Base-by-base conservation (phyloP, 1,140 invertebrate species). In the Pinna nobilis region DNA sequence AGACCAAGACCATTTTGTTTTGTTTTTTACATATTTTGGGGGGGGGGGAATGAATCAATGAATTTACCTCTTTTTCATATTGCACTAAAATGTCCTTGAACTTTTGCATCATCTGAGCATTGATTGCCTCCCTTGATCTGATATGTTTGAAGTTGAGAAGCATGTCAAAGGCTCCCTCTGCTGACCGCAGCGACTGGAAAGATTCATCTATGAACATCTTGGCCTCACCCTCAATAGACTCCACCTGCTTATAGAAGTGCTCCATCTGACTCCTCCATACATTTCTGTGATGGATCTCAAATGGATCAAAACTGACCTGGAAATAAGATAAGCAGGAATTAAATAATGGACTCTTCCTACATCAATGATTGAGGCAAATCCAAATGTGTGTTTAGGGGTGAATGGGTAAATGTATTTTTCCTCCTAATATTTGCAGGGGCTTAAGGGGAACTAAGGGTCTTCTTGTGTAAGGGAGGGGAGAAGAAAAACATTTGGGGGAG, bases 61-160 rank as follows among this genome's bases (percentile, higher is more conserved):
- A 53, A 89, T 65, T 90, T 28, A 97, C 93, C 90, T 97, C 96
- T 74, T 94, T 89, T 64, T 92, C 93, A 85, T 96, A 97, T 80
- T 96, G 94, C 32, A 93, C 90, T 86, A 97, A 91, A n/a, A 97
- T 92, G 15, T 94, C 91, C 66, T 96, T 94, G 86, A 96, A 96
- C 83, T 97, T 97, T 23, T 92, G 93, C 74, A 93, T 90, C 44
- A 97, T 87, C 78, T 94, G 92, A 3, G 92, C 88, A 60, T 93
- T 92, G 51, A 97, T 94, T 0, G 92, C 89, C 44, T 92, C 88
- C 7, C 95, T 89, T 0, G 94, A 95, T 81, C 95, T 92, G 51
- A 95, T 92, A 69, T 93, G 91, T 77, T 94, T 92, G 75, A 97
- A 94, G 84, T 94, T 96, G 15, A 94, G 85, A 0, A 98, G 89